Base-by-base conservation (phyloP, 2,797 vertebrate genomes). In the Sarcophilus harrisii region DNA sequence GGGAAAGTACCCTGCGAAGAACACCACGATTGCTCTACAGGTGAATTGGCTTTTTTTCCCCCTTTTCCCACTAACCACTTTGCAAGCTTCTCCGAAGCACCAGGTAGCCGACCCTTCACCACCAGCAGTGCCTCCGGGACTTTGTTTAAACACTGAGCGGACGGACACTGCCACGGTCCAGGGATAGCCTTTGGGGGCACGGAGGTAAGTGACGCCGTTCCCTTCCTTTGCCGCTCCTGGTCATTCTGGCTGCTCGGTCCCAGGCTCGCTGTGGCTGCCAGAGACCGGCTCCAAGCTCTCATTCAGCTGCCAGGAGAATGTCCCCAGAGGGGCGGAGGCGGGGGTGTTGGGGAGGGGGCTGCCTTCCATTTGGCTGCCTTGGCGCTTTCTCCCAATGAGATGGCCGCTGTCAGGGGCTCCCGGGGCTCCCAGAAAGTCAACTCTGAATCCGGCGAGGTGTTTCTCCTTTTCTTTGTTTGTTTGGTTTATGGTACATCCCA, bases 21-120 rank as follows among this genome's bases (percentile, higher is more conserved):
- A 99, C 99, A 99, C 99, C 89, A 99, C 99, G 28, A 99, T 99
- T 97, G 99, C 99, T 58, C 98, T 99, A 95, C 99, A 99, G 99
- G 99, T 99, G 99, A 99, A 99, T 99, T 96, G 87, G 96, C 81
- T 97, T 98, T 98, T 98, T 97, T 98, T 93, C 94, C 90, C 90
- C 93, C 55, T 95, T 91, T 97, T 96, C 97, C 97, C 93, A 98
- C 98, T 98, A 98, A 99, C 98, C 60, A 92, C 98, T 98, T 98
- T 98, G 93, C 96, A 94, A 98, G 98, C 98, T 99, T 98, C 96
- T 98, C 98, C 98, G 98, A 97, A 98, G 98, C 95, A 98, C 98
- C 98, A 99, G 99, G 98, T 97, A 99, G 98, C 98, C 98, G 98
- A 95, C 98, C 98, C 52, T 98, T 98, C 98, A 24, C 98, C 98